Evolutionary conservation across 2,797 vertebrate genomes (phyloP), one percentile per base, ranked within the genome.

Genomic region (Petrocephalus schoutedeni): DNA sequence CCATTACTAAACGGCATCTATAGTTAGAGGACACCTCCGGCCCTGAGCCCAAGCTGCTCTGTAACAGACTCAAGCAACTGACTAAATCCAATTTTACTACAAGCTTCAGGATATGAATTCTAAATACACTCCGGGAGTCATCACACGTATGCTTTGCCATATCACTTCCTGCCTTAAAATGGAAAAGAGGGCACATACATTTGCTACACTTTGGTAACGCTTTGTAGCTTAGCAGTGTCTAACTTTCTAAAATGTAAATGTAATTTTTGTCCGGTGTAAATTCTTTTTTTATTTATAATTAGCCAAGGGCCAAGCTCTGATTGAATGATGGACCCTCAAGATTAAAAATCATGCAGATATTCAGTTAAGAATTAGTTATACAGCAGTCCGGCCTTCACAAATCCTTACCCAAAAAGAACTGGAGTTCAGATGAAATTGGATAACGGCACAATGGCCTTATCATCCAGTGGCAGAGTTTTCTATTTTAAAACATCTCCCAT

Each of bases 11-110:
- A 67, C 6, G 41, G 56, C 56, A 51, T 49, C 53, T 71, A 74
- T 51, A 14, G n/a, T 61, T 99, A 89, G 36, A 87, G 89, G 87
- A 90, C 91, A 87, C 82, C 64, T 57, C 87, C 7, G 88, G 0
- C 80, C 32, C 12, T 10, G 7, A 49, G 45, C 41, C 19, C n/a
- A 28, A 28, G 74, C 23, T 10, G 45, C 4, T n/a, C 16, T n/a
- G 2, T 32, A 67, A 85, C 36, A 80, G 56, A 88, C n/a, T 4
- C 57, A 58, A 53, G 59, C 77, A 67, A 49, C 36, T 80, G 58
- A 41, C 49, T n/a, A 74, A 64, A 74, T 58, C 19, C 67, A 59
- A 71, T 71, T 84, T 71, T 71, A 71, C 23, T 12, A 64, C 74
- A 82, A 82, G 77, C 77, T 21, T 45, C 21, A 51, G 45, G 45